Evolutionary conservation across 2,797 vertebrate genomes (phyloP), one percentile per base, ranked within the genome.

Genomic region (Poliocrania exsul): DNA sequence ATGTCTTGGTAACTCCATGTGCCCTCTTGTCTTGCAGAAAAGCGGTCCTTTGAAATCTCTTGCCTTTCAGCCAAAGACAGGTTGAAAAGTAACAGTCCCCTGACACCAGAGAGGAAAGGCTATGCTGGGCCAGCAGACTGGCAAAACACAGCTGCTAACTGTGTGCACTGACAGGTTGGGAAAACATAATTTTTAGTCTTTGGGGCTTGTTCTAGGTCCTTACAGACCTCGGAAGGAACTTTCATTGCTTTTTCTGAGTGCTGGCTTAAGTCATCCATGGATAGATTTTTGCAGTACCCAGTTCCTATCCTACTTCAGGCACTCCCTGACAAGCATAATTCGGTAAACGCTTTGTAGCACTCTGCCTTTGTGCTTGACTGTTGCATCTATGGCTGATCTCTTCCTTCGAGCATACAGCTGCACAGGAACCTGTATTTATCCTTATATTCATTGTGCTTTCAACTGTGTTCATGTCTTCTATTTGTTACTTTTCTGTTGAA

Each of bases 401-500:
- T 60, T 75, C 56, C 64, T 88, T 60, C 2, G 1, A 70, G 49
- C 57, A 60, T 23, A 18, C 93, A 95, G 85, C 79, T 92, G 91
- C 66, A 60, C 74, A 85, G 78, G 78, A 92, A 88, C 81, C 83
- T 73, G 29, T 84, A 88, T 92, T 90, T 91, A 67, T 82, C 28
- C 64, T 88, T 4, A 1, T 66, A 86, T 64, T 79, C 74, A 33
- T 77, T 84, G 49, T 64, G 44, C 57, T 95, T 92, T 95, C 86
- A 73, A 73, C 58, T 60, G 40, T 26, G 15, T 56, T 95, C 57
- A 60, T 77, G 64, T 77, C 78, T 82, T 84, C 40, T 92, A 71
- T 92, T 94, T 90, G 57, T 96, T 95, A 38, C 85, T 85, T 93
- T 96, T 88, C 60, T 85, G 83, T 46, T 38, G 54, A 94, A 94